Base-by-base conservation (phyloP, 2,888 invertebrate genomes). In the Crematogaster levior region DNA sequence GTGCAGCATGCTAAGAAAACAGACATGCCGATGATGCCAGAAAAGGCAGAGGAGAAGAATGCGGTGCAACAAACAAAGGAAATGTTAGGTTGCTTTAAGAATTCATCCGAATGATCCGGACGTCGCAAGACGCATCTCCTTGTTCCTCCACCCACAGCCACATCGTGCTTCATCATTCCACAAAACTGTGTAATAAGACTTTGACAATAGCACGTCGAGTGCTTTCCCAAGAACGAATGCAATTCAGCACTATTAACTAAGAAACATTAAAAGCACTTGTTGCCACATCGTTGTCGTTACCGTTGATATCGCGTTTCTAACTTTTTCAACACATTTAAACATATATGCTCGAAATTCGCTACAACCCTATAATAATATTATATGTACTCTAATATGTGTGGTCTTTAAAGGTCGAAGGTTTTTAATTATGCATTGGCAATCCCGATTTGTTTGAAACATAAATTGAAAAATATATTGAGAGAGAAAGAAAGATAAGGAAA, bases 211-310 rank as follows among this genome's bases (percentile, higher is more conserved):
- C 83, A 84, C 73, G 86, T 82, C 86, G 83, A 83, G 80, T 58
- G 65, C 85, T 79, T 80, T 58, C 70, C 70, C 58, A 82, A 83
- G 85, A 84, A n/a, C n/a, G n/a, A n/a, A 81, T 85, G 83, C 77
- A 74, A 81, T 56, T n/a, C 72, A 81, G 72, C 65, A 75, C 83
- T 86, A 84, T 89, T 85, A 83, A n/a, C 85, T 88, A 86, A 90
- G 63, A 65, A 83, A 90, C 88, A 89, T 91, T 92, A 90, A 90
- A 90, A 91, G 92, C 92, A 92, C 92, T 92, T 92, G 92, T 92
- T 92, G 92, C 92, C 89, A 86, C 81, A 53, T 82, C 89, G 88
- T 91, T 91, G 91, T 88, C 91, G 89, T 92, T 92, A 90, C 89
- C 91, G 86, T 85, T 85, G 18, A 63, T 34, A 27, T 21, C 24